phyloP scores from a whole-genome alignment of 2,113 vertebrate species.

The Calidris pugnax region DNA sequence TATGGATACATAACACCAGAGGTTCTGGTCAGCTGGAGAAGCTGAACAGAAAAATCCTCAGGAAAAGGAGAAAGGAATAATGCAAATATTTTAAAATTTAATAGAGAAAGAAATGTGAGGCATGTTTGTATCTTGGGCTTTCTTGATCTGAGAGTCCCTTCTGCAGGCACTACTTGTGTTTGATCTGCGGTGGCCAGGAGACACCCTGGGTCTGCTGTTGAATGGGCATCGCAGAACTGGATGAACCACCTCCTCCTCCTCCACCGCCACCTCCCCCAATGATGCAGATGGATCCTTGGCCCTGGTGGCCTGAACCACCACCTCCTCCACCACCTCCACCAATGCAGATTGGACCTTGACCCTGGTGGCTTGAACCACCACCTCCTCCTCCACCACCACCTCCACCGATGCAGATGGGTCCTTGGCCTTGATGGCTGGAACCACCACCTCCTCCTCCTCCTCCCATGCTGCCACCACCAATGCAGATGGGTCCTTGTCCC shows the following conservation, averaged over 20 bases:
- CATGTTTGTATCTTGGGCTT: background rate
- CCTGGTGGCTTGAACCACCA: background rate
- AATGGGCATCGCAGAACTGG: background rate
- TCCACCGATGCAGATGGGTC: background rate
- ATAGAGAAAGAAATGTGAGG: background rate
- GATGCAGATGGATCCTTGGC: background rate
- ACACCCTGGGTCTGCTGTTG: conserved; percentile 40
- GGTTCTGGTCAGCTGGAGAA: background rate
- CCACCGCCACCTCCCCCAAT: background rate
- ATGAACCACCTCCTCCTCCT: background rate
- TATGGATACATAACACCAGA: rapidly evolving
- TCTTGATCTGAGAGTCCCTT: background rate
- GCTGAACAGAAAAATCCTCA: background rate
- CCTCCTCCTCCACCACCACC: background rate
- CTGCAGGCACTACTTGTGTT: conserved; percentile 18
- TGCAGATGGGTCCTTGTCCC: background rate
- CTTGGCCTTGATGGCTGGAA: rapidly evolving
- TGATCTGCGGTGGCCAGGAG: conserved; percentile 1
- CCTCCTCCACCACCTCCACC: background rate
- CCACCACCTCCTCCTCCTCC: background rate
- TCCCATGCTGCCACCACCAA: background rate
- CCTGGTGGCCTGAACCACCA: background rate
- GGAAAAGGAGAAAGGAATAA: background rate
- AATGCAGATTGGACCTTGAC: background rate
- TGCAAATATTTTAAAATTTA: background rate